Evolutionary conservation across 2,797 vertebrate genomes (phyloP), one percentile per base, ranked within the genome.

Genomic region (Agapornis canus): DNA sequence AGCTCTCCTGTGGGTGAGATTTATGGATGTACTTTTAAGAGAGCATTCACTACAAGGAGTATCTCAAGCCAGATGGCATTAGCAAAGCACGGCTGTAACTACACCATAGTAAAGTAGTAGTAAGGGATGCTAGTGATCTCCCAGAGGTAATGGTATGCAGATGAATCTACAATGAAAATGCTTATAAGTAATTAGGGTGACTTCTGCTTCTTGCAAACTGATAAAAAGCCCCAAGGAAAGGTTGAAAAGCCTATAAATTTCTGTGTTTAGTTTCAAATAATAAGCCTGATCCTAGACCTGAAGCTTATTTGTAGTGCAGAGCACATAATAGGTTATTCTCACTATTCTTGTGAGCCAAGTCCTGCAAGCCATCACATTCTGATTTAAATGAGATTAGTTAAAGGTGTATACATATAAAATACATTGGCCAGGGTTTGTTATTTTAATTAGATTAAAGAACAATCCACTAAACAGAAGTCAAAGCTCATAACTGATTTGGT

Each of bases 371-470:
- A 51, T 65, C 45, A 37, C 32, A 37, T 69, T 77, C 56, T 40
- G 51, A 82, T 92, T 87, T 82, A 90, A 93, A 93, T 64, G 54
- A 82, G 63, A 73, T 93, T 94, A 73, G 54, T 86, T 86, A 75
- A 51, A 91, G 69, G 31, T 72, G 27, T 66, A 43, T 25, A 17
- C n/a, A 47, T 4, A 75, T 71, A 88, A 85, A 86, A 82, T 82
- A 71, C 8, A 51, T 80, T 7, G 4, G 27, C 27, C 23, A 13
- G 42, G 5, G 5, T 45, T 78, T 88, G 26, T 59, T 79, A 66
- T 64, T 92, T 86, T 87, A 92, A 89, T 69, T 76, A 32, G 90
- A 78, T 96, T 96, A 69, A 88, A 54, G 52, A 92, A 72, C 87
- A 93, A 91, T 72, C 54, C 65, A 52, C 70, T 76, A 63, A 85